phyloP scores from a whole-genome alignment of 1,140 invertebrate genomes.

The Geopemphigus sp. region DNA sequence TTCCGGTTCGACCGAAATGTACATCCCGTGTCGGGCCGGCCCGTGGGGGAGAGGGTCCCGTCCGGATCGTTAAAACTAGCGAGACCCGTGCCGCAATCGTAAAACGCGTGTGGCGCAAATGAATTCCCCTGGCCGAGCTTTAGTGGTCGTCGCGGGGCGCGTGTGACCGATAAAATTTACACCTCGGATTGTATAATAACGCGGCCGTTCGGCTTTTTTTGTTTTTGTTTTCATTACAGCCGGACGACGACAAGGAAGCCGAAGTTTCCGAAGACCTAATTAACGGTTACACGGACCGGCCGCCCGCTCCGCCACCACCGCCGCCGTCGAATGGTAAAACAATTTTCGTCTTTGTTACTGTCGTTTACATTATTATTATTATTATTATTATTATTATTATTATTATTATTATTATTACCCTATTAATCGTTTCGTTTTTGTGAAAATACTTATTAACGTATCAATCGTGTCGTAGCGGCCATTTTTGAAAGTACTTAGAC shows the following conservation, averaged over 20 bases:
- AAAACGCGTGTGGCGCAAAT: slow-evolving; percentile 6
- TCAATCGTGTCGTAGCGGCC: too few species aligned
- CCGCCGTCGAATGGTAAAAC: slow-evolving; percentile 39
- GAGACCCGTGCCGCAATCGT: neutral
- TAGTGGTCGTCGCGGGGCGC: neutral
- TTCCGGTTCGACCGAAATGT: neutral
- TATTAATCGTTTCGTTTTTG: too few species aligned
- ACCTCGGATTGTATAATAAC: too few species aligned
- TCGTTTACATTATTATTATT: neutral
- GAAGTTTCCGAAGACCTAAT: neutral
- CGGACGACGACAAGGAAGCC: slow-evolving; percentile 19
- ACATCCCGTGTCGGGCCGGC: too few species aligned
- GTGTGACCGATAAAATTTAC: neutral
- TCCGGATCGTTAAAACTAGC: neutral
- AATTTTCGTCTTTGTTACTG: too few species aligned
- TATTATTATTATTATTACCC: neutral
- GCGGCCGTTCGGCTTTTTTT: neutral
- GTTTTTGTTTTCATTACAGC: slow-evolving; percentile 30
- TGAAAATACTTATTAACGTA: too few species aligned
- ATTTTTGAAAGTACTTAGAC: too few species aligned
- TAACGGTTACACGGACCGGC: slow-evolving; percentile 12
- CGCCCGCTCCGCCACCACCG: slow-evolving; percentile 29
- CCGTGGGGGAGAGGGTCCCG: too few species aligned
- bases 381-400: slow-evolving; percentile 1
- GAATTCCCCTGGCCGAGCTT: neutral